Evolutionary conservation across 2,888 invertebrate species (phyloP).

Genomic region (Acleris holmiana): DNA sequence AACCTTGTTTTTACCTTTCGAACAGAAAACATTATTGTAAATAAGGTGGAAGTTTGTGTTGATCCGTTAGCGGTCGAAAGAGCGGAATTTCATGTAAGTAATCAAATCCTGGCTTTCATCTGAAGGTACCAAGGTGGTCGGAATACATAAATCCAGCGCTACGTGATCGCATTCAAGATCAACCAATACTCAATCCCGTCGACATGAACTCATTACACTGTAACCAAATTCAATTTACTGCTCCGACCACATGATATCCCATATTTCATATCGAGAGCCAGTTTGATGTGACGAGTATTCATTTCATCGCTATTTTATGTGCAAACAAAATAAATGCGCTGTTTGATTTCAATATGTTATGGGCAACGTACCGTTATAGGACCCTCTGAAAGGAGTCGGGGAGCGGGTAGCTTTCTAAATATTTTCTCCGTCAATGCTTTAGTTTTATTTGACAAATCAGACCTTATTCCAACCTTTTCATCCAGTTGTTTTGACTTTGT

Average conservation of each 20-base stretch:
- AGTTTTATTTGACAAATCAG: slow-evolving; percentile 1
- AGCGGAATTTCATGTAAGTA: slow-evolving; percentile 64
- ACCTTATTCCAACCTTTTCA: neutral
- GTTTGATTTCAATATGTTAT: slow-evolving; percentile 32
- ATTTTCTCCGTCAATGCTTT: neutral
- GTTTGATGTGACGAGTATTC: slow-evolving; percentile 60
- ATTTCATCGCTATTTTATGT: slow-evolving; percentile 55
- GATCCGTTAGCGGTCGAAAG: slow-evolving; percentile 59
- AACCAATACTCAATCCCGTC: slow-evolving; percentile 70
- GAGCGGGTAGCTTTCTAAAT: slow-evolving; percentile 2
- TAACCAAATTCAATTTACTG: slow-evolving; percentile 80
- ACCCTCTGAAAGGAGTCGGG: neutral
- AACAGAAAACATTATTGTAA: slow-evolving; percentile 43
- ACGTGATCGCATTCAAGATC: slow-evolving; percentile 81
- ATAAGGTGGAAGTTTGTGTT: slow-evolving; percentile 52
- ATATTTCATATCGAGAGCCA: slow-evolving; percentile 68
- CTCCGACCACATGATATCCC: slow-evolving; percentile 66
- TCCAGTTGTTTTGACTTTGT: neutral
- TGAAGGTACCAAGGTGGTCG: slow-evolving; percentile 66
- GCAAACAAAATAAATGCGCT: slow-evolving; percentile 57
- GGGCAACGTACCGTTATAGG: slow-evolving; percentile 16
- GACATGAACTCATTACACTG: slow-evolving; percentile 79
- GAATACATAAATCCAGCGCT: slow-evolving; percentile 79
- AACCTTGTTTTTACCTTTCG: slow-evolving; percentile 34
- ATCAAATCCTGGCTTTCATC: slow-evolving; percentile 70